phyloP scores from a whole-genome alignment of 2,797 vertebrate species.

The Poecilia velifera region DNA sequence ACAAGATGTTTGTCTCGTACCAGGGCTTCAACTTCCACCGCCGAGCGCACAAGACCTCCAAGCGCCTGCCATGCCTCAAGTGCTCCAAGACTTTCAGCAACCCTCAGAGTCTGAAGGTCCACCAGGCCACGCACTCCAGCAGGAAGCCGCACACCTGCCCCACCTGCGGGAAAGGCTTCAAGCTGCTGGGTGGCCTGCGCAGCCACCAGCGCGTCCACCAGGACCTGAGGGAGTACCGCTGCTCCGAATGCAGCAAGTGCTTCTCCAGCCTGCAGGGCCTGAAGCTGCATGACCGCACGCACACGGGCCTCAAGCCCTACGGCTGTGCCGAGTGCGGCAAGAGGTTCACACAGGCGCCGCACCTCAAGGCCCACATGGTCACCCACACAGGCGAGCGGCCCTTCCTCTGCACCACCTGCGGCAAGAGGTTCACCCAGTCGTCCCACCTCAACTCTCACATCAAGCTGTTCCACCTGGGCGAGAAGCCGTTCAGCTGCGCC shows the following conservation, averaged over 20 bases:
- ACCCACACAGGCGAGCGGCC: constrained; percentile 70
- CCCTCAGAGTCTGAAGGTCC: constrained; percentile 66
- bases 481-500: constrained; percentile 63
- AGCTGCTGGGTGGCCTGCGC: constrained; percentile 62
- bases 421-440: constrained; percentile 70
- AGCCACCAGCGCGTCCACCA: constrained; percentile 64
- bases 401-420: constrained; percentile 68
- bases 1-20: constrained; percentile 69
- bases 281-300: constrained; percentile 67
- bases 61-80: constrained; percentile 49
- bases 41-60: constrained; percentile 32
- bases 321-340: constrained; percentile 61
- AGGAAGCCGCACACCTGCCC: constrained; percentile 57
- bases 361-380: constrained; percentile 69
- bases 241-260: constrained; percentile 59
- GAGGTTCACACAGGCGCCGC: constrained; percentile 67
- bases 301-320: constrained; percentile 69
- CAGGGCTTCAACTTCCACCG: constrained; percentile 70
- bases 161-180: constrained; percentile 65
- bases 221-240: constrained; percentile 56
- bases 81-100: constrained; percentile 65
- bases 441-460: constrained; percentile 67
- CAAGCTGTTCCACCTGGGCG: constrained; percentile 65
- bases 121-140: constrained; percentile 65
- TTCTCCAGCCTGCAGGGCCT: constrained; percentile 70